phyloP scores from a whole-genome alignment of 2,888 invertebrate genomes.

The Stenolophus ochropezus region DNA sequence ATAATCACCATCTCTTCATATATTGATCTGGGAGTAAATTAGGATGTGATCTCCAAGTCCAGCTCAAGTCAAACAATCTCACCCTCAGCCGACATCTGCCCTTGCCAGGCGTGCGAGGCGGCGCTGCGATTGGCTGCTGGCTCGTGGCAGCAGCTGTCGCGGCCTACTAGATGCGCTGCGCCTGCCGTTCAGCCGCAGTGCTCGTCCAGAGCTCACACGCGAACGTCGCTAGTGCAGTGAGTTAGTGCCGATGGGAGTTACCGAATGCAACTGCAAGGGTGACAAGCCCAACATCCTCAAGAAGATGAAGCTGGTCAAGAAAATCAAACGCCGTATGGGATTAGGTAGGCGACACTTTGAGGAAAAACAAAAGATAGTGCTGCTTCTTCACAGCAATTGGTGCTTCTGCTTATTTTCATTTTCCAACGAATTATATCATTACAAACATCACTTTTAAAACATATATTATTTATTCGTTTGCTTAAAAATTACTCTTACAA shows the following conservation, averaged over 20 bases:
- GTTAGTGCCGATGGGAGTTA: constrained; percentile 71
- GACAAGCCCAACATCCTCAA: constrained; percentile 72
- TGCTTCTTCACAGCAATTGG: too few relatives aligned
- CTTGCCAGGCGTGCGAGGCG: constrained; percentile 77
- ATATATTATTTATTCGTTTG: too few relatives aligned
- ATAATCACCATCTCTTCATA: too few relatives aligned
- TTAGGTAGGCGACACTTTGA: constrained; percentile 80
- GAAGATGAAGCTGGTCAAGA: constrained; percentile 93
- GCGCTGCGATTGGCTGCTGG: constrained; percentile 77
- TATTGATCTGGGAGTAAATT: too few relatives aligned
- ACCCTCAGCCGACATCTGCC: not conserved
- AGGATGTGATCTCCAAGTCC: too few relatives aligned
- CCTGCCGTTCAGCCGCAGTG: not conserved
- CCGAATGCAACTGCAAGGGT: constrained; percentile 69
- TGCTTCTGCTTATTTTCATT: too few relatives aligned
- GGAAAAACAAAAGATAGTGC: too few relatives aligned
- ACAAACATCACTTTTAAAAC: too few relatives aligned
- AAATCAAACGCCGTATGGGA: constrained; percentile 91
- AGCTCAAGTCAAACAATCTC: too few relatives aligned
- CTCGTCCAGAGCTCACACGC: not conserved
- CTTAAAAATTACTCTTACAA: too few relatives aligned
- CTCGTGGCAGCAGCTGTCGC: constrained; percentile 74
- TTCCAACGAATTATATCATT: too few relatives aligned
- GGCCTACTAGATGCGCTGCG: constrained; percentile 63
- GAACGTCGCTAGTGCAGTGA: not conserved